Conservation (phyloP, 2,113 vertebrate genomes). For the Odontophorus gujanensis region DNA sequence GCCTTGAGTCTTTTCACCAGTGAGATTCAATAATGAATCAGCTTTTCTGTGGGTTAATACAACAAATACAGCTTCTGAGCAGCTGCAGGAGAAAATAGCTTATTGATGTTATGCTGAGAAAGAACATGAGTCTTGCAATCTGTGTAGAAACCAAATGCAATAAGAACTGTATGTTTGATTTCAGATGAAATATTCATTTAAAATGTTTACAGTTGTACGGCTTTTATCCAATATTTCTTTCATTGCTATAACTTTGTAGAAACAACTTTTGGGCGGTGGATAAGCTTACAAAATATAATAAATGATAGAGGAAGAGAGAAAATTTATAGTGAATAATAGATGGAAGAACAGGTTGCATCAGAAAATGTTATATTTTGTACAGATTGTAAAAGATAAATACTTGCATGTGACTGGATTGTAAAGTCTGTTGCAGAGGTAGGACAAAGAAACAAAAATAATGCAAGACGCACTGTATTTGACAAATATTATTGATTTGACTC, state of each 20-base stretch:
- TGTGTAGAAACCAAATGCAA: conserved; percentile 57
- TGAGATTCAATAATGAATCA: neutral
- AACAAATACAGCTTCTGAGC: conserved; percentile 35
- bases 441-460: neutral
- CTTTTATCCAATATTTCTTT: conserved; percentile 59
- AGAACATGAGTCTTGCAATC: conserved; percentile 65
- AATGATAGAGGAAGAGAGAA: neutral
- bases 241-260: conserved; percentile 48
- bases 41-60: conserved; percentile 23
- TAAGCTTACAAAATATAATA: conserved; percentile 46
- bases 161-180: conserved; percentile 67
- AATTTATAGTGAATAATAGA: conserved; percentile 28
- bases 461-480: neutral
- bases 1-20: neutral
- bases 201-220: conserved; percentile 49
- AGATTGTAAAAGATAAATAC: conserved; percentile 27
- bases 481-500: neutral
- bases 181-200: conserved; percentile 63
- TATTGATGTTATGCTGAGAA: conserved; percentile 65
- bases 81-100: conserved; percentile 72
- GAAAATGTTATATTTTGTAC: conserved; percentile 38
- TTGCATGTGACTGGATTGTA: neutral
- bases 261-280: conserved; percentile 30
- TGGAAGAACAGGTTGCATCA: conserved; percentile 57
- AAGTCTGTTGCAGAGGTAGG: neutral